A percentile compares a stretch with the other conserved stretches of the same genome.
These are phyloP conservation scores for Spermophilus dauricus DNA, from an alignment of 2,113 vertebrate genomes.

Conservation along the genomic window DNA sequence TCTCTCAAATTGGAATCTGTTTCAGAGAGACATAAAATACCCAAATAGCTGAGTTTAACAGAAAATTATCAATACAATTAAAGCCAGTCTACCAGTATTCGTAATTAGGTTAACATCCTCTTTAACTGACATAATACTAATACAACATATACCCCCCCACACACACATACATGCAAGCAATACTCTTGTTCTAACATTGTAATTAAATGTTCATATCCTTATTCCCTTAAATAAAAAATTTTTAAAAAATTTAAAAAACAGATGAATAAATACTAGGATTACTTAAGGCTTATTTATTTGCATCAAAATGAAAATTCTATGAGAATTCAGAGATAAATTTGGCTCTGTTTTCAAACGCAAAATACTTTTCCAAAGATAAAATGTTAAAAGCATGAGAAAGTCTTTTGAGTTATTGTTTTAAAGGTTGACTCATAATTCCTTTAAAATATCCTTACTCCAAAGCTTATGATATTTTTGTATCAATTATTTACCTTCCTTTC, in stretches of 20 bases:
- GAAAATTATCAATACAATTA: conserved; percentile 35
- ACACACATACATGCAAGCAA: neutral
- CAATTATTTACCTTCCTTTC: conserved; percentile 43
- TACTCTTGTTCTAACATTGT: neutral
- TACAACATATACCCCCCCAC: neutral
- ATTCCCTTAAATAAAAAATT: neutral
- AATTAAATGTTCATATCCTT: neutral
- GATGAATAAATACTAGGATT: neutral
- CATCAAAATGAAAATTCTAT: conserved; percentile 55
- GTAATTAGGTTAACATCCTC: neutral
- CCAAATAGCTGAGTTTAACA: neutral
- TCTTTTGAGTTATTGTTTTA: neutral
- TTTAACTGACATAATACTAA: neutral
- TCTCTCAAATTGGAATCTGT: conserved; percentile 34
- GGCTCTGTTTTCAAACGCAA: conserved; percentile 47
- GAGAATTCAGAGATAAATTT: conserved; percentile 37
- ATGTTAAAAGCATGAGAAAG: conserved; percentile 19
- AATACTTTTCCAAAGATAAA: conserved; percentile 48
- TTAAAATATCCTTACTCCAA: conserved; percentile 28
- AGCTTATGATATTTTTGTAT: neutral
- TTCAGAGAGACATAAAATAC: conserved; percentile 31
- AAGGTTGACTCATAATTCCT: conserved; percentile 18
- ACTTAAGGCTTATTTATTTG: neutral
- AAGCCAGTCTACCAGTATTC: neutral
- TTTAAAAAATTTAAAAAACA: neutral